These are phyloP conservation scores for Cnemophilus loriae DNA, from an alignment of 2,113 vertebrate genomes.

Conservation along the genomic window DNA sequence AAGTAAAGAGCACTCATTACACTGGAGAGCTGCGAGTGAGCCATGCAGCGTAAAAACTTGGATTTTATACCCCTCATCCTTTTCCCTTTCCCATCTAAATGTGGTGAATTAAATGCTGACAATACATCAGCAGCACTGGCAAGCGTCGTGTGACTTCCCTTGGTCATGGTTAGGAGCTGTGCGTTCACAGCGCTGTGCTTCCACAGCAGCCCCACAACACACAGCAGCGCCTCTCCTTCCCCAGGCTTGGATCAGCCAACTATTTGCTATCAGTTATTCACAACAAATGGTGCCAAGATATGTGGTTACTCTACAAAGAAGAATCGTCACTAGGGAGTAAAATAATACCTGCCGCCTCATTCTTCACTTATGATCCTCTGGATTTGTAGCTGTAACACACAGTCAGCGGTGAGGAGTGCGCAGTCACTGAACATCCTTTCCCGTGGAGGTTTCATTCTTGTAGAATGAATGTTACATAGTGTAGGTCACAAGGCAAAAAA, in stretches of 20 bases:
- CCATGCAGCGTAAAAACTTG: background rate
- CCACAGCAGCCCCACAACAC: background rate
- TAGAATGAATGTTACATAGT: background rate
- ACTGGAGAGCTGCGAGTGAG: background rate
- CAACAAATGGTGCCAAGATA: background rate
- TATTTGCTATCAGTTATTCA: background rate
- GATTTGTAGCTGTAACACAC: background rate
- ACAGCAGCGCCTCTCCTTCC: background rate
- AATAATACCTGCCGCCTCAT: background rate
- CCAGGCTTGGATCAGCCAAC: background rate
- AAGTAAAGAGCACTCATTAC: background rate
- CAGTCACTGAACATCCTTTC: background rate
- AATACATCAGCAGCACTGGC: background rate
- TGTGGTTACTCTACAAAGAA: background rate
- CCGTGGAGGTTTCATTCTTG: background rate
- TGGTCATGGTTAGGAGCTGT: background rate
- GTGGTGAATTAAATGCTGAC: background rate
- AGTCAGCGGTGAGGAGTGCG: background rate
- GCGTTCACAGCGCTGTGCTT: accelerated
- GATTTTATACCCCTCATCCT: background rate
- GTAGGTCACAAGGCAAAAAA: background rate
- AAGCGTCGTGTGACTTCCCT: background rate
- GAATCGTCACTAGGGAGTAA: background rate
- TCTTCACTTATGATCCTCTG: background rate
- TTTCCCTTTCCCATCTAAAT: background rate